These are phyloP conservation scores for Coracias cyanogaster DNA, from an alignment of 2,797 vertebrate genomes.

Conservation along the genomic window DNA sequence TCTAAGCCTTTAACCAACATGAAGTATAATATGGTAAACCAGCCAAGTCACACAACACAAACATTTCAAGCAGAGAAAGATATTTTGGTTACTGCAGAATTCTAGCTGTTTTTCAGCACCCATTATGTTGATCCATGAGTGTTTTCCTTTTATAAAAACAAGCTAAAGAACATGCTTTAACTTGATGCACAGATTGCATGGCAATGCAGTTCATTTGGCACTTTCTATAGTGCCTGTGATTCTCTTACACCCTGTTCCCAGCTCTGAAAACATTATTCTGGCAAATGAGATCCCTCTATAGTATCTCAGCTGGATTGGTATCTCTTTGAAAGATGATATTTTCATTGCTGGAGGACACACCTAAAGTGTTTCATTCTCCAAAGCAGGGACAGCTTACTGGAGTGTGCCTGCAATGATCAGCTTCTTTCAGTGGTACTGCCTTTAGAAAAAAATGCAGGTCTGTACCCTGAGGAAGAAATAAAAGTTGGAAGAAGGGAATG, in stretches of 20 bases:
- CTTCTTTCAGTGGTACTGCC: not conserved
- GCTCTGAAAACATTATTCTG: not conserved
- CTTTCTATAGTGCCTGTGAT: not conserved
- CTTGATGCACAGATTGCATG: not conserved
- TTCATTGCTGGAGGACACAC: not conserved
- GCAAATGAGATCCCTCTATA: not conserved
- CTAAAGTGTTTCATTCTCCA: not conserved
- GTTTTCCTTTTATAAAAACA: not conserved
- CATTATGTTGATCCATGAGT: not conserved
- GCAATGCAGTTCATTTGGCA: not conserved
- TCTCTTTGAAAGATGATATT: not conserved
- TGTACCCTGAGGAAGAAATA: not conserved
- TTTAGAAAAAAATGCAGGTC: not conserved
- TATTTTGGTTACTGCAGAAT: not conserved
- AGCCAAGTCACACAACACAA: not conserved
- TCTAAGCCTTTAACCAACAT: not conserved
- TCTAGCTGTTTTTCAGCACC: not conserved
- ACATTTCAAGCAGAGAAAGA: not conserved
- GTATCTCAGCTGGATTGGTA: not conserved
- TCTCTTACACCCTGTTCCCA: not conserved
- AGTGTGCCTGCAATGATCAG: not conserved
- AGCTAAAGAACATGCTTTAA: not conserved
- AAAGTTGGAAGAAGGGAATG: not conserved
- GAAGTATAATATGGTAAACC: not conserved
- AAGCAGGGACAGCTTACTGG: not conserved